phyloP scores from a whole-genome alignment of 2,113 vertebrate genomes.

The Dromiciops gliroides region DNA sequence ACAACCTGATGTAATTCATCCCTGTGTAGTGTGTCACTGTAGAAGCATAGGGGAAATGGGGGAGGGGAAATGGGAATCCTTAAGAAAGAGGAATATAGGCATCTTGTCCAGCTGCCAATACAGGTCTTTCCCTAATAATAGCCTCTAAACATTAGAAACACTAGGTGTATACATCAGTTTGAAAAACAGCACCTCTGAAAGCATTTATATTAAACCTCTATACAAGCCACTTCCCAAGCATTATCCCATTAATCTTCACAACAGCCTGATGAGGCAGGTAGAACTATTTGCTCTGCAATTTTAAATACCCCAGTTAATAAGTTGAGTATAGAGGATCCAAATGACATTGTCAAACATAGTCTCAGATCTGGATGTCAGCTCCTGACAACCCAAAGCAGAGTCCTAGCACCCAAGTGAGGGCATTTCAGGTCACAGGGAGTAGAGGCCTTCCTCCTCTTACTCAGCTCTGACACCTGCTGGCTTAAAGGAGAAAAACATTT shows the following conservation, averaged over 20 bases:
- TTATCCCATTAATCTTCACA: conserved; percentile 69
- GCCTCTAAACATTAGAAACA: conserved; percentile 37
- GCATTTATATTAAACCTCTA: conserved; percentile 59
- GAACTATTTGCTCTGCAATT: conserved; percentile 56
- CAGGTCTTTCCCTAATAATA: conserved; percentile 39
- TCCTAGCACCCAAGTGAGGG: background rate
- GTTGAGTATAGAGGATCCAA: background rate
- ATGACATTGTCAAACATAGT: background rate
- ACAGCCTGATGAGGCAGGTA: conserved; percentile 42
- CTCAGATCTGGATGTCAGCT: background rate
- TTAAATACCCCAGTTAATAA: conserved; percentile 46
- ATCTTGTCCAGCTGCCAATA: conserved; percentile 60
- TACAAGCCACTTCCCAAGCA: conserved; percentile 55
- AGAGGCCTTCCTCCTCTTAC: background rate
- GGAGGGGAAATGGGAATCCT: conserved; percentile 17
- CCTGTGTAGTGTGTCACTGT: conserved; percentile 10
- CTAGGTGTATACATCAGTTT: conserved; percentile 57
- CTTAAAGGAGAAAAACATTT: background rate
- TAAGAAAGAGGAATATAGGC: conserved; percentile 41
- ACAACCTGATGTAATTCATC: background rate
- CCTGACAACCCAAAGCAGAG: background rate
- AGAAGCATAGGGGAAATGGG: conserved; percentile 48
- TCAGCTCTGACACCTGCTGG: background rate
- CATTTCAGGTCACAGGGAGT: background rate
- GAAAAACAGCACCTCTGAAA: conserved; percentile 65